Conservation (phyloP, 2,888 invertebrate genomes). For the Agrenia bidenticulata region DNA sequence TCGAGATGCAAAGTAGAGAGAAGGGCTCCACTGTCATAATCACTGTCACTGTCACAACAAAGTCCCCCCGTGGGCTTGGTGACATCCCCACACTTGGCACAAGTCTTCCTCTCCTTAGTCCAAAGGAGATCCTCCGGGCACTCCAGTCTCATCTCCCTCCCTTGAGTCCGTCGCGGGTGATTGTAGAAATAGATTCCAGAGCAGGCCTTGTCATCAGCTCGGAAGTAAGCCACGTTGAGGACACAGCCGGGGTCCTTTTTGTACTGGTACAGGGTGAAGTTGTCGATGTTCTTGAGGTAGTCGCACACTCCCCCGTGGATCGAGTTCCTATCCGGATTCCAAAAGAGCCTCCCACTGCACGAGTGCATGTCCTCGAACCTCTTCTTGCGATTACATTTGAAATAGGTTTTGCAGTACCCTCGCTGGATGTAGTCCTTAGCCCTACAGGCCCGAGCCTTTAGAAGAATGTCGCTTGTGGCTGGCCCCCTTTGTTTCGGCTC, state of each 20-base stretch:
- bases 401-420: slow-evolving; percentile 9
- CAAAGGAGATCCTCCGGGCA: slow-evolving; percentile 7
- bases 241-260: slow-evolving; percentile 7
- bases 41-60: slow-evolving; percentile 2
- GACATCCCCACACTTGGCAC: slow-evolving; percentile 1
- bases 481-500: too few species aligned
- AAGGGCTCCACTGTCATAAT: not conserved
- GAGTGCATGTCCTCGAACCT: not conserved
- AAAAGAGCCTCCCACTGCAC: not conserved
- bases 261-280: slow-evolving; percentile 2
- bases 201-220: not conserved
- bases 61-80: not conserved
- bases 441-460: not conserved
- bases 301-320: slow-evolving; percentile 12
- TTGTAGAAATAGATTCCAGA: slow-evolving; percentile 1
- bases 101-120: not conserved
- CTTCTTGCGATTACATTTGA: not conserved
- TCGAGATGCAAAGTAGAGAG: too few species aligned
- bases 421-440: not conserved
- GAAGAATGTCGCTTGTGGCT: not conserved
- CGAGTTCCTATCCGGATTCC: not conserved
- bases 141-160: not conserved
- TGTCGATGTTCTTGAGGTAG: slow-evolving; percentile 4
- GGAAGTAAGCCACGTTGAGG: slow-evolving; percentile 5
- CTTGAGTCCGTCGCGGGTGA: not conserved